Percentiles rank a stretch among this genome's conserved stretches.
Conservation (phyloP, 2,888 invertebrate genomes). For the Minunthozetes semirufus region DNA sequence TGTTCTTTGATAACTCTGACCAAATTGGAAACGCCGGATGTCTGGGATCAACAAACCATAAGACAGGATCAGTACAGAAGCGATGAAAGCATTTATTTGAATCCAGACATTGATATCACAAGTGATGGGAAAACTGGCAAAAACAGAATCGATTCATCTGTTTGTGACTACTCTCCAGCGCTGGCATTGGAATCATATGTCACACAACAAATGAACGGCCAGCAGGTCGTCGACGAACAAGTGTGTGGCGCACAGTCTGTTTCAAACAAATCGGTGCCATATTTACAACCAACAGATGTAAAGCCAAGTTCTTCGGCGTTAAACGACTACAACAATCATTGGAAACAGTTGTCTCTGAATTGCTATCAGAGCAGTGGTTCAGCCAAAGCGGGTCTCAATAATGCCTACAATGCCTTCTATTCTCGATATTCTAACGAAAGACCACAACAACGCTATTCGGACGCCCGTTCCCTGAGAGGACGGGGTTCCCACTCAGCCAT, state of each 20-base stretch:
- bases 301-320: constrained; percentile 1
- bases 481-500: constrained; percentile 30
- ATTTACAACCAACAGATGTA: constrained; percentile 21
- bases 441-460: constrained; percentile 8
- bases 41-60: neutral
- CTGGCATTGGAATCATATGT: constrained; percentile 28
- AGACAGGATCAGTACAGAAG: neutral
- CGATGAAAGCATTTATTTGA: neutral
- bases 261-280: constrained; percentile 8
- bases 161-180: constrained; percentile 17
- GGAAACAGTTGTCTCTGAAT: constrained; percentile 23
- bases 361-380: neutral
- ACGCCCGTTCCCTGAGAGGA: constrained; percentile 9
- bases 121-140: neutral
- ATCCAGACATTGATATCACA: neutral
- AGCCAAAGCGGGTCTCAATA: neutral
- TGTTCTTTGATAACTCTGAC: constrained; percentile 10
- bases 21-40: constrained; percentile 19
- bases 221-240: constrained; percentile 2
- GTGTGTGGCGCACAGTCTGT: constrained; percentile 3
- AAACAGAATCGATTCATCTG: neutral
- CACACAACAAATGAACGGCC: constrained; percentile 19
- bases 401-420: neutral
- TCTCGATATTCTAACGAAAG: neutral
- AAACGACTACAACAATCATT: neutral